These are phyloP conservation scores for Neodiprion virginianus DNA, from an alignment of 1,140 invertebrate species.

Conservation along the genomic window DNA sequence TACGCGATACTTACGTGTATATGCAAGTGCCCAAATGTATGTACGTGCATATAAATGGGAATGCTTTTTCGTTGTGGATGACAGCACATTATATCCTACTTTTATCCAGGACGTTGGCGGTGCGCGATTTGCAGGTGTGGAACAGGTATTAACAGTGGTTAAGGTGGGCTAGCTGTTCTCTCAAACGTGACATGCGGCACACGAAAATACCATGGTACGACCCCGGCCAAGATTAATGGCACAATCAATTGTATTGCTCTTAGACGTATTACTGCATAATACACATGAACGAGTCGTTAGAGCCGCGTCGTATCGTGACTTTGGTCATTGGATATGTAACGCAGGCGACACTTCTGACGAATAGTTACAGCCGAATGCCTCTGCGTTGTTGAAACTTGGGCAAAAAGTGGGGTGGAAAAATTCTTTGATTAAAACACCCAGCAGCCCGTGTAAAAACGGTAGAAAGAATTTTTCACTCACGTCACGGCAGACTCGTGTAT, in stretches of 20 bases:
- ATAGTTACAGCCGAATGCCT: background rate
- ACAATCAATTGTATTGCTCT: slow-evolving; percentile 7
- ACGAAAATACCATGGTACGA: background rate
- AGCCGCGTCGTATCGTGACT: background rate
- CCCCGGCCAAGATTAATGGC: background rate
- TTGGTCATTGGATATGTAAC: background rate
- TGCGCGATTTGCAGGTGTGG: background rate
- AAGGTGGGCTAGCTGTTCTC: background rate
- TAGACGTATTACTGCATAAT: background rate
- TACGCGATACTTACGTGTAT: too few species aligned
- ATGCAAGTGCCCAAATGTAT: too few species aligned
- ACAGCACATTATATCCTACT: background rate
- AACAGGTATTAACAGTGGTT: background rate
- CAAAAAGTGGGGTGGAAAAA: too few species aligned
- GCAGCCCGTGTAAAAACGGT: too few species aligned
- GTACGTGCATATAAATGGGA: background rate
- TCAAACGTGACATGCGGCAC: background rate
- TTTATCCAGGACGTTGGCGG: background rate
- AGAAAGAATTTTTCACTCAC: too few species aligned
- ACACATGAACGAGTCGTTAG: slow-evolving; percentile 2
- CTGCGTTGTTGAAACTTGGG: background rate
- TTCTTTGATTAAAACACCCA: too few species aligned
- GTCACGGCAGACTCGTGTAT: too few species aligned
- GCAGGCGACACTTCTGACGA: background rate
- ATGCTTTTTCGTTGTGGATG: background rate